Percentiles rank a stretch among this genome's conserved stretches.
phyloP scores from a whole-genome alignment of 2,113 vertebrate genomes.

The Rissa tridactyla region DNA sequence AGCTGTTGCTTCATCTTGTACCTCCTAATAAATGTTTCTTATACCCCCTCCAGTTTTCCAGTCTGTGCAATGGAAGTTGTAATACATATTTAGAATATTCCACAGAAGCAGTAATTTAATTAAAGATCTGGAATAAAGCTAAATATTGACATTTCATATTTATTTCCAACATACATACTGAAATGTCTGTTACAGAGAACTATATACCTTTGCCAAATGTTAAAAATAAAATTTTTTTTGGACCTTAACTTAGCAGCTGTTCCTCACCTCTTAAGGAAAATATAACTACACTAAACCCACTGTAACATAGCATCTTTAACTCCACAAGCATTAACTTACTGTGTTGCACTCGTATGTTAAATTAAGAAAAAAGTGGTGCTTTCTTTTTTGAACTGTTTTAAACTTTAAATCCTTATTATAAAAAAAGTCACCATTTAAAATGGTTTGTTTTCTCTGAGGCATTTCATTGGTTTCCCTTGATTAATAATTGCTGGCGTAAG shows the following conservation, averaged over 20 bases:
- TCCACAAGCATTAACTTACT: neutral
- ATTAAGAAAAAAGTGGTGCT: neutral
- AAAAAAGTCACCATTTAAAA: neutral
- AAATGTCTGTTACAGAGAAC: slow-evolving; percentile 6
- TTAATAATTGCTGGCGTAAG: neutral
- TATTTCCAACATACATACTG: slow-evolving; percentile 38
- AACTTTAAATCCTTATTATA: neutral
- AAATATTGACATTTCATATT: slow-evolving; percentile 54
- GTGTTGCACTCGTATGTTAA: neutral
- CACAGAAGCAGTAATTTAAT: slow-evolving; percentile 26
- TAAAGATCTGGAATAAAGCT: slow-evolving; percentile 37
- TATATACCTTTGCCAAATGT: slow-evolving; percentile 48
- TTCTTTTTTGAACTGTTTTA: neutral
- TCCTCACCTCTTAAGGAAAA: slow-evolving; percentile 40
- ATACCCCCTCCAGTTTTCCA: neutral
- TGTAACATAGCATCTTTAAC: neutral
- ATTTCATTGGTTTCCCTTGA: neutral
- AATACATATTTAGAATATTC: neutral
- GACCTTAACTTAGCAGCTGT: slow-evolving; percentile 24
- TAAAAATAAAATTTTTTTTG: slow-evolving; percentile 11
- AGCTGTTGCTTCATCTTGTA: neutral
- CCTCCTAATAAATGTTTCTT: neutral
- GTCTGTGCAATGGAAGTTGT: neutral
- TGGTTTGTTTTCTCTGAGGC: neutral
- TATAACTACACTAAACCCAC: neutral